A percentile compares a stretch with the other conserved stretches of the same genome.
Conservation (phyloP, 30 jellyfish, hydroid and myxozoan species). For the Aurelia aurita complex sp. Pacific region DNA sequence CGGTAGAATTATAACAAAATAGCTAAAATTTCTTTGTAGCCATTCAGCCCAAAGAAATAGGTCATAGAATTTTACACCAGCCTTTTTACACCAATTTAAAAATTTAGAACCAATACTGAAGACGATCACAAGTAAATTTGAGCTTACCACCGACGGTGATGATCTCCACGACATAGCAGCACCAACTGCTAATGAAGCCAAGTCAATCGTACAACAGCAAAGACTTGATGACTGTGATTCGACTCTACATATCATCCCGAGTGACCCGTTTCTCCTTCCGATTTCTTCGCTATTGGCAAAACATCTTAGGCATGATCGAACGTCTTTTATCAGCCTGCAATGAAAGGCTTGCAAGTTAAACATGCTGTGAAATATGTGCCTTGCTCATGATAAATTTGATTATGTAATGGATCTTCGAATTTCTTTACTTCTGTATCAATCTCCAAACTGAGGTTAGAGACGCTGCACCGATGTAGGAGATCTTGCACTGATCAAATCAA, state of each 20-base stretch:
- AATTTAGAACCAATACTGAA: no score
- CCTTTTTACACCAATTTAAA: no score
- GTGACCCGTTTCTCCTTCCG: slow-evolving; percentile 12
- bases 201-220: slow-evolving; percentile 24
- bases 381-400: no score
- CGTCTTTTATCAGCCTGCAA: slow-evolving; percentile 46
- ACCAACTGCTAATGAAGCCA: slow-evolving; percentile 39
- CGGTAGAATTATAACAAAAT: no score
- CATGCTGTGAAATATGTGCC: neutral
- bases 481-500: no score
- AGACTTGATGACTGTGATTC: slow-evolving; percentile 36
- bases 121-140: neutral
- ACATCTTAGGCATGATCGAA: slow-evolving; percentile 30
- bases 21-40: no score
- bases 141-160: slow-evolving; percentile 54
- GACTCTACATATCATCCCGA: slow-evolving; percentile 37
- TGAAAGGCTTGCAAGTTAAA: neutral
- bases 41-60: no score
- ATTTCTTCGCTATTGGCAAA: slow-evolving; percentile 27
- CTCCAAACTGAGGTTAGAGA: no score
- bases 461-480: no score
- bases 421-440: no score
- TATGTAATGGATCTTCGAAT: no score
- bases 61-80: no score
- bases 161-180: slow-evolving; percentile 67